A percentile compares a stretch with the other conserved stretches of the same genome.
Evolutionary conservation across 1,140 invertebrate genomes (phyloP).

Genomic region (Eufriesea mexicana): DNA sequence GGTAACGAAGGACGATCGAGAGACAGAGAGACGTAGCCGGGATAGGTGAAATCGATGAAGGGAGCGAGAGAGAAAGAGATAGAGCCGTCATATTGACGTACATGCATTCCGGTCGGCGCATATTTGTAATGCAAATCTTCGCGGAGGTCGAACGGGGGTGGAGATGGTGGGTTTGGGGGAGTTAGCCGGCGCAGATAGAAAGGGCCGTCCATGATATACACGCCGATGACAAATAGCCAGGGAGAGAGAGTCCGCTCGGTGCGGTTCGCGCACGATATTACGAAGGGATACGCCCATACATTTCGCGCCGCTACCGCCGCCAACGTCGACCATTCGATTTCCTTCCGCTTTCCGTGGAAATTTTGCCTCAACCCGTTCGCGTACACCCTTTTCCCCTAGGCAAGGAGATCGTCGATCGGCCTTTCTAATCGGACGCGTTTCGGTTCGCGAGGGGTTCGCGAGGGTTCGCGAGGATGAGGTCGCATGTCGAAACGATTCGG

Average conservation of each 20-base stretch:
- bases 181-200: conserved; percentile 59
- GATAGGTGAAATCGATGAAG: neutral
- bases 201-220: conserved; percentile 69
- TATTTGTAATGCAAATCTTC: conserved; percentile 78
- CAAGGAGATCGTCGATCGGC: conserved; percentile 45
- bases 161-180: conserved; percentile 34
- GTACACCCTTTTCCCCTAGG: neutral
- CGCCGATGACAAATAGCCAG: conserved; percentile 74
- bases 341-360: conserved; percentile 71
- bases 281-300: conserved; percentile 67
- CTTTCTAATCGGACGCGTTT: conserved; percentile 57
- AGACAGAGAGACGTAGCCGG: neutral
- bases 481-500: neutral
- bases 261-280: conserved; percentile 70
- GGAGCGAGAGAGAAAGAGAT: conserved; percentile 19
- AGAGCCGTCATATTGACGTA: conserved; percentile 74
- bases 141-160: conserved; percentile 58
- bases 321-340: conserved; percentile 66
- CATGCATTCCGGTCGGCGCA: conserved; percentile 66
- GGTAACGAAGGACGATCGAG: conserved; percentile 43
- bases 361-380: conserved; percentile 22
- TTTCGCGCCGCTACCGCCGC: conserved; percentile 61
- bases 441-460: neutral
- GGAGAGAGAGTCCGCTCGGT: conserved; percentile 61
- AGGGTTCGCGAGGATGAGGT: neutral